phyloP scores from a whole-genome alignment of 1,140 invertebrate genomes.

The Capitella teleta region DNA sequence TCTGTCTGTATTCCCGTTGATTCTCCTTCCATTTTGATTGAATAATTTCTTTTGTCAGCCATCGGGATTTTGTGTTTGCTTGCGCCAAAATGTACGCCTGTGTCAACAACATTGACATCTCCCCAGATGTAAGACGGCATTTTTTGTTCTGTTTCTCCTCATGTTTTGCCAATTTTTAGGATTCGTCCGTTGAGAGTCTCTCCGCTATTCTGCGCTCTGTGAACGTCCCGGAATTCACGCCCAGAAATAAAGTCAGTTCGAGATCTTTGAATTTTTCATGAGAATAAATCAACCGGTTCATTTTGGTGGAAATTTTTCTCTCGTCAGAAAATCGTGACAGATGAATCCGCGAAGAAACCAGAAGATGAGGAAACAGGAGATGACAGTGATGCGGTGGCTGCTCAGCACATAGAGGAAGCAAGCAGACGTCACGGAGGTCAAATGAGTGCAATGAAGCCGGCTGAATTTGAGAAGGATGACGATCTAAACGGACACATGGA shows the following conservation, averaged over 20 bases:
- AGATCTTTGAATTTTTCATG: no score
- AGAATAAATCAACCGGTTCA: no score
- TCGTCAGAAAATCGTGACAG: slow-evolving; percentile 23
- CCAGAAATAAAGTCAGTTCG: no score
- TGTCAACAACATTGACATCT: slow-evolving; percentile 11
- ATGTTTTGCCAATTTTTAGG: no score
- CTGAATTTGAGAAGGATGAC: slow-evolving; percentile 98
- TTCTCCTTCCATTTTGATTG: slow-evolving; percentile 12
- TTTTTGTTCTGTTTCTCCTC: background rate
- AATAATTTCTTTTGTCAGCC: slow-evolving; percentile 13
- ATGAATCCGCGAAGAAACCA: slow-evolving; percentile 22
- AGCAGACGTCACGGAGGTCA: no score
- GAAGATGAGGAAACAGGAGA: background rate
- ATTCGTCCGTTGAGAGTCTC: no score
- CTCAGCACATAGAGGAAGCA: no score
- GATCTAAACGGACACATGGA: slow-evolving; percentile 97
- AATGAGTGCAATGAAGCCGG: slow-evolving; percentile 56
- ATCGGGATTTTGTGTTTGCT: slow-evolving; percentile 28
- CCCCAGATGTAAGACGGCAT: background rate
- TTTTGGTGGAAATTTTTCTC: no score
- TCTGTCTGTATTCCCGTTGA: slow-evolving; percentile 23
- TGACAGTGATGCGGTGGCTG: background rate
- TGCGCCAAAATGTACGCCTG: slow-evolving; percentile 29
- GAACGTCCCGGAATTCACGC: no score
- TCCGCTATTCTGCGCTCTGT: no score